phyloP scores from a whole-genome alignment of 35 echinoderm and acorn worm genomes.

The Ptychodera flava region DNA sequence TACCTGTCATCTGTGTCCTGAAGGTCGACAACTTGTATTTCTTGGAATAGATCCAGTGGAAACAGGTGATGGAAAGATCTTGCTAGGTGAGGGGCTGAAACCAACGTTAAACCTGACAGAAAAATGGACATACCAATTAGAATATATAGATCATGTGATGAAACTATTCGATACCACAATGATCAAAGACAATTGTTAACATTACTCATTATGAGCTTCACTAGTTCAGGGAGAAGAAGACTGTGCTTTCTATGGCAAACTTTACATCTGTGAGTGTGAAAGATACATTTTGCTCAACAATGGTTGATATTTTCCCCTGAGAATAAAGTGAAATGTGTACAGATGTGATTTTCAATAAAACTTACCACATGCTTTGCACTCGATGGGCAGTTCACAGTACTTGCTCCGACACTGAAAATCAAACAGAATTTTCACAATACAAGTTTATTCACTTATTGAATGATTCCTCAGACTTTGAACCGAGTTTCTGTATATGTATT shows the following conservation, averaged over 20 bases:
- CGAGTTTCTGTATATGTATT: too few relatives aligned
- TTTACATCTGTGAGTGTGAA: too few relatives aligned
- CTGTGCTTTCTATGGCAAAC: too few relatives aligned
- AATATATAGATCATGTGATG: not conserved
- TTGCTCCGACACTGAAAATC: conserved; percentile 95
- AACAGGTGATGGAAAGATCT: conserved; percentile 97
- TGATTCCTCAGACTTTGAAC: too few relatives aligned
- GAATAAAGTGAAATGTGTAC: too few relatives aligned
- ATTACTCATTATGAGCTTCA: too few relatives aligned
- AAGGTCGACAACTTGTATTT: conserved; percentile 46
- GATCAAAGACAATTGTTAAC: not conserved
- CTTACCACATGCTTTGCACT: conserved; percentile 98
- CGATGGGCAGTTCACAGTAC: conserved; percentile 92
- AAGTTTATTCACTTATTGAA: too few relatives aligned
- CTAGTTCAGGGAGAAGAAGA: too few relatives aligned
- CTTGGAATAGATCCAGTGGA: conserved; percentile 77
- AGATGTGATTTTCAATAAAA: too few relatives aligned
- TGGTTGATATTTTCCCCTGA: too few relatives aligned
- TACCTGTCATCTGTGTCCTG: conserved; percentile 15
- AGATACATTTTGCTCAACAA: too few relatives aligned
- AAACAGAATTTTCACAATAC: too few relatives aligned
- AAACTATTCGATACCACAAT: not conserved
- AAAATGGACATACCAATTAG: not conserved
- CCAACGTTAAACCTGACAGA: conserved; percentile 71
- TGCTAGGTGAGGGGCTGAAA: conserved; percentile 91